Evolutionary conservation across 2,797 vertebrate species (phyloP).

Genomic region (Sylvia borin): DNA sequence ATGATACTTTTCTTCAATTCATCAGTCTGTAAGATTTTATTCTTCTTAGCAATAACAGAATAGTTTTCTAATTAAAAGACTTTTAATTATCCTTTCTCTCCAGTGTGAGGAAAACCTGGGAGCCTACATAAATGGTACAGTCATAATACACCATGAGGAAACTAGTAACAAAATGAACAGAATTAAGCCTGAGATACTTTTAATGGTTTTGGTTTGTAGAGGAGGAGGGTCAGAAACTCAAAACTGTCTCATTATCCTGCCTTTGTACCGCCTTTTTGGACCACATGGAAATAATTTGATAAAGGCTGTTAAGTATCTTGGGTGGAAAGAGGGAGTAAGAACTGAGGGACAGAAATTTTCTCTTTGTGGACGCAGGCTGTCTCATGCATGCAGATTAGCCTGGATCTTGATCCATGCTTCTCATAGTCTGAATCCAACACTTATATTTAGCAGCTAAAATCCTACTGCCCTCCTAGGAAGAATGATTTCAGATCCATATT

Average conservation of each 20-base stretch:
- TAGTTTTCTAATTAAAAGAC: slow-evolving; percentile 1
- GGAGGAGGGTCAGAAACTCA: background rate
- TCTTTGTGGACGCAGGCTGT: background rate
- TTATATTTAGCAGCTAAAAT: background rate
- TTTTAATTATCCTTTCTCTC: background rate
- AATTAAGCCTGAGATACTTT: background rate
- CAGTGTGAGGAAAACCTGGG: background rate
- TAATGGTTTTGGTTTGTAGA: background rate
- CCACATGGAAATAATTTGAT: background rate
- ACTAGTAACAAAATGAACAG: background rate
- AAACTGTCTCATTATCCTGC: background rate
- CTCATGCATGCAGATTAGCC: background rate
- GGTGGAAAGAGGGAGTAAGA: background rate
- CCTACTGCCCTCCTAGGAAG: background rate
- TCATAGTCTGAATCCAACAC: background rate
- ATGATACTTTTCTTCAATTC: background rate
- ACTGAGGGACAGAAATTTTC: background rate
- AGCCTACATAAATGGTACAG: background rate
- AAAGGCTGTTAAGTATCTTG: background rate
- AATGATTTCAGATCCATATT: background rate
- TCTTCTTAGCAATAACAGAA: background rate
- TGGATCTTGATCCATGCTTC: background rate
- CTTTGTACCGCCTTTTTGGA: background rate
- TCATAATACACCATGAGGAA: background rate
- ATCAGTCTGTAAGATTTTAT: background rate